Conservation (phyloP, 1,140 invertebrate species). For the Phortica variegata region DNA sequence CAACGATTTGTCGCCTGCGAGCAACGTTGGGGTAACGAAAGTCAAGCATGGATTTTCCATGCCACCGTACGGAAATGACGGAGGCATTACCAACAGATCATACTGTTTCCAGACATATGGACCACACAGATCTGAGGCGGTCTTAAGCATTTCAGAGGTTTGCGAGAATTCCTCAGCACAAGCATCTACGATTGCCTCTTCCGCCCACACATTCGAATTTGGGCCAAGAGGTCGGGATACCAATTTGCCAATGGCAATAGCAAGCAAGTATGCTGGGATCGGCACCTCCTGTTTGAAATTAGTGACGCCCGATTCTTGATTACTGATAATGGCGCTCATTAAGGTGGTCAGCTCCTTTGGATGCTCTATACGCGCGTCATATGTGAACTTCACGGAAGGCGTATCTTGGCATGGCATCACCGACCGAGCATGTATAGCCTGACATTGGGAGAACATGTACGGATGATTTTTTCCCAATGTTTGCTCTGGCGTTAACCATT, state of each 20-base stretch:
- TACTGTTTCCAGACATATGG: slow-evolving; percentile 85
- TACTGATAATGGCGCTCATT: slow-evolving; percentile 80
- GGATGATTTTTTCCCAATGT: slow-evolving; percentile 85
- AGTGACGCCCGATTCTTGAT: slow-evolving; percentile 58
- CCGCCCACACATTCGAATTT: slow-evolving; percentile 83
- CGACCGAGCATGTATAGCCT: slow-evolving; percentile 87
- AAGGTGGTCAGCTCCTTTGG: slow-evolving; percentile 77
- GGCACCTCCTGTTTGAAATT: slow-evolving; percentile 77
- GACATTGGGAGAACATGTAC: slow-evolving; percentile 90
- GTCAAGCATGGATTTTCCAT: slow-evolving; percentile 98
- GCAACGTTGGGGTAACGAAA: slow-evolving; percentile 87
- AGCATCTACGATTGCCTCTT: slow-evolving; percentile 80
- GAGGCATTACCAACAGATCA: slow-evolving; percentile 88
- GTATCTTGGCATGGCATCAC: slow-evolving; percentile 93
- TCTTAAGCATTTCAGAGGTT: slow-evolving; percentile 80
- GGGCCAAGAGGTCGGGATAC: slow-evolving; percentile 76
- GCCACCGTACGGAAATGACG: slow-evolving; percentile 92
- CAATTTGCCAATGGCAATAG: slow-evolving; percentile 83
- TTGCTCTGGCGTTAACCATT: slow-evolving; percentile 86
- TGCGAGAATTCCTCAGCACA: slow-evolving; percentile 87
- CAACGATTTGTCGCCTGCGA: slow-evolving; percentile 89
- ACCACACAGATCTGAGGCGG: slow-evolving; percentile 80
- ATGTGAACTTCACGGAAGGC: slow-evolving; percentile 86
- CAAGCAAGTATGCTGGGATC: slow-evolving; percentile 77
- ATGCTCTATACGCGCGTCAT: slow-evolving; percentile 77